A percentile compares a stretch with the other conserved stretches of the same genome.
Conservation (phyloP, 2,113 vertebrate species). For the Prunella fulvescens region DNA sequence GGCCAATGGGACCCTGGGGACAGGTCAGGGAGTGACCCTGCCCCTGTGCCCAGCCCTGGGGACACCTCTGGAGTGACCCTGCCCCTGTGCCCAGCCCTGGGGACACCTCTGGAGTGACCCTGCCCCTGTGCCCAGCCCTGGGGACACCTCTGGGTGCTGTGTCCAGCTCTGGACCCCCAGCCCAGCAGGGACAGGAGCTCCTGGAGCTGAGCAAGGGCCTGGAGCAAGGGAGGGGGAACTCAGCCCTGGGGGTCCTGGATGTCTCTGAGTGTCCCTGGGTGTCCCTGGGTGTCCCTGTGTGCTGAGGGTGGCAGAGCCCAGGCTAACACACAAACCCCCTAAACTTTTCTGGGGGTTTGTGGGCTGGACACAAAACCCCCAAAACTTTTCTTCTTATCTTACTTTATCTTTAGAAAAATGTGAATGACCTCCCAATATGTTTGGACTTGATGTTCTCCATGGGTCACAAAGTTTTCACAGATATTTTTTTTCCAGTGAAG, state of each 20-base stretch:
- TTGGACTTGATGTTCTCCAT: not conserved
- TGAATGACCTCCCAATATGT: not conserved
- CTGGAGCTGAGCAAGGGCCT: not conserved
- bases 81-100: not conserved
- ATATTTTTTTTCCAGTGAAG: not conserved
- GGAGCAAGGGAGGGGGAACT: not conserved
- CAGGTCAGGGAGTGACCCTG: not conserved
- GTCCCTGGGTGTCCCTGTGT: not conserved
- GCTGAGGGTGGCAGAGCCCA: not conserved
- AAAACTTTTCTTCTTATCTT: not conserved
- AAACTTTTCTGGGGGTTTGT: not conserved
- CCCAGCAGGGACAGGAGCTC: not conserved
- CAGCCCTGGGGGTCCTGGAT: not conserved
- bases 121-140: not conserved
- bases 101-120: not conserved
- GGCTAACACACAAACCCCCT: not conserved
- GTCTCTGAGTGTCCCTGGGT: not conserved
- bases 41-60: not conserved
- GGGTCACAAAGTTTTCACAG: not conserved
- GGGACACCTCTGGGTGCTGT: not conserved
- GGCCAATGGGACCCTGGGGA: not conserved
- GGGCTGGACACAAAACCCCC: rapidly evolving
- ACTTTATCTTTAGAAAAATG: not conserved
- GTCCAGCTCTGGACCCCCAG: not conserved
- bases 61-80: not conserved